Percentiles rank a stretch among this genome's conserved stretches.
Conservation (phyloP, 2,797 vertebrate species). For the Galaxias olidus region DNA sequence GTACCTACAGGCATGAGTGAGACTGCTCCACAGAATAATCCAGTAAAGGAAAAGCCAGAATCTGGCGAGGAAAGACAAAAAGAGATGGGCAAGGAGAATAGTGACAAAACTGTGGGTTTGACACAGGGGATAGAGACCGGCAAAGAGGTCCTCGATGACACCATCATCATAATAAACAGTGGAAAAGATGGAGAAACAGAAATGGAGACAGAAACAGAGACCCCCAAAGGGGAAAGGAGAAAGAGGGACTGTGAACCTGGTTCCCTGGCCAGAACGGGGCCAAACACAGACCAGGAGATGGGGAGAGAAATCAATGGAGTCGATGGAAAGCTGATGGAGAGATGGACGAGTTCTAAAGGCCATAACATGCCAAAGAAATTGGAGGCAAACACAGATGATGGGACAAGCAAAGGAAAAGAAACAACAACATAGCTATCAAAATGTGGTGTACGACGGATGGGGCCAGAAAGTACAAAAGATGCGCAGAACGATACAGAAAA, state of each 20-base stretch:
- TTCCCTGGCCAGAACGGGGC: neutral
- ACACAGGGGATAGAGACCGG: neutral
- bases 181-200: too few relatives aligned
- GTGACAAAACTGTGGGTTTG: neutral
- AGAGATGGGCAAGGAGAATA: too few relatives aligned
- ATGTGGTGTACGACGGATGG: neutral
- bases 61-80: neutral
- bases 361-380: neutral
- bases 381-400: neutral
- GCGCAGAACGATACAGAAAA: neutral
- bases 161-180: neutral
- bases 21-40: neutral
- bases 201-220: neutral
- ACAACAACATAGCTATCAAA: neutral
- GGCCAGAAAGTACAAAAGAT: neutral
- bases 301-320: neutral
- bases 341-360: neutral
- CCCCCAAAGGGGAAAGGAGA: neutral
- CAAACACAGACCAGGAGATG: neutral
- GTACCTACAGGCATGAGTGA: constrained; percentile 28
- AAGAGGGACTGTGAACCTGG: neutral
- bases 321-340: neutral
- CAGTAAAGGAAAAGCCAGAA: neutral
- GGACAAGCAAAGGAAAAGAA: neutral
- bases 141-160: neutral